A percentile compares a stretch with the other conserved stretches of the same genome.
Evolutionary conservation across 2,888 invertebrate genomes (phyloP).

Genomic region (Ophraella communa): DNA sequence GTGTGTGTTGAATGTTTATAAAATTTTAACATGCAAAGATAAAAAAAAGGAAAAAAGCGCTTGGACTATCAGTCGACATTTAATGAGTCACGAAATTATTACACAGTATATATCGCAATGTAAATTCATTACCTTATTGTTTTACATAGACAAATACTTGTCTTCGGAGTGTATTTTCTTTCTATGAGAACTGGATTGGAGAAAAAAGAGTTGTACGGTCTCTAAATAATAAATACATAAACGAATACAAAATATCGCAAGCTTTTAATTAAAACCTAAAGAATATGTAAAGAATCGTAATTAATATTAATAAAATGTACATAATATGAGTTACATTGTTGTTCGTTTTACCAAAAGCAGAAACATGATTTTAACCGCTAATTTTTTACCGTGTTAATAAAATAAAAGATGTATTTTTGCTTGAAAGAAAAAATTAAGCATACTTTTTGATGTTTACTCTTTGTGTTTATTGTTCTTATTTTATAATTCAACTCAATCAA

Average conservation of each 20-base stretch:
- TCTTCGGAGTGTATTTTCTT: conserved; percentile 14
- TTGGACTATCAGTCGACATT: neutral
- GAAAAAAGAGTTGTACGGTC: neutral
- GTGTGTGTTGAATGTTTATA: too few species aligned
- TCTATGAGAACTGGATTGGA: conserved; percentile 18
- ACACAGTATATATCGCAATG: conserved; percentile 26
- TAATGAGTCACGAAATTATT: conserved; percentile 33
- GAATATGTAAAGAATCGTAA: neutral
- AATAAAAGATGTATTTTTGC: too few species aligned
- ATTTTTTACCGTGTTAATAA: too few species aligned
- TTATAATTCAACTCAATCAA: too few species aligned
- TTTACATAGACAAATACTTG: conserved; percentile 27
- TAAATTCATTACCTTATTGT: conserved; percentile 29
- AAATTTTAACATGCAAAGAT: too few species aligned
- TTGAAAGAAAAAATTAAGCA: too few species aligned
- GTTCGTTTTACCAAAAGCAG: neutral
- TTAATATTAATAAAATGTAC: neutral
- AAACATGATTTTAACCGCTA: too few species aligned
- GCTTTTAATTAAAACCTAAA: neutral
- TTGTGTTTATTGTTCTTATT: too few species aligned
- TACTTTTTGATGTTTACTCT: too few species aligned
- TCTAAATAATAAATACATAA: neutral
- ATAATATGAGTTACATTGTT: neutral
- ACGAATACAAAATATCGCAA: neutral
- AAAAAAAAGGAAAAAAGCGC: too few species aligned